These are phyloP conservation scores for Gallinago paraguaiae DNA, from an alignment of 2,113 vertebrate species.

Conservation along the genomic window DNA sequence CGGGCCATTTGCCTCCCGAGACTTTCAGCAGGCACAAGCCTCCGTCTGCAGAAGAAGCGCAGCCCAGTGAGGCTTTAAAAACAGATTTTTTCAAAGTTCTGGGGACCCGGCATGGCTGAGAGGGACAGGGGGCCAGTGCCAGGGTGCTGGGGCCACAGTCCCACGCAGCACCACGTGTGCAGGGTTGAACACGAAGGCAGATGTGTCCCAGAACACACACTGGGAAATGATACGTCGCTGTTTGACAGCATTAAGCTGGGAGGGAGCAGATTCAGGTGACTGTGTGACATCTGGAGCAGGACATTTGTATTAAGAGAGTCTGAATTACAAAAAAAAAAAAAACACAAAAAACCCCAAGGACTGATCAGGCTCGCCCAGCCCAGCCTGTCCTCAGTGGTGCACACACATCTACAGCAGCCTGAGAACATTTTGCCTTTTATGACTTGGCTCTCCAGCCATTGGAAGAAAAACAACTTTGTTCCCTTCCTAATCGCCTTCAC, in stretches of 20 bases:
- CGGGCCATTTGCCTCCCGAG: neutral
- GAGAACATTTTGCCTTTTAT: neutral
- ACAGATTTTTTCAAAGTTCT: neutral
- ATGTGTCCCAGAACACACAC: accelerated
- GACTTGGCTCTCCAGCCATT: neutral
- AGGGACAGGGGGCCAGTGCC: neutral
- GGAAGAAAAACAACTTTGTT: conserved; percentile 22
- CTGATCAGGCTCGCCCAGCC: neutral
- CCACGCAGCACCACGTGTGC: accelerated
- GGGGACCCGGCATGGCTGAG: accelerated
- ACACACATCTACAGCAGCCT: neutral
- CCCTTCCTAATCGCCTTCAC: conserved; percentile 8
- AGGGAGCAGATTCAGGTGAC: neutral
- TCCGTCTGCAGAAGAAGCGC: accelerated
- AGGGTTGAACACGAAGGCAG: neutral
- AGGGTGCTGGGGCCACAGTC: accelerated
- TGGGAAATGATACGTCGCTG: accelerated
- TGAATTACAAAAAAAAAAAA: neutral
- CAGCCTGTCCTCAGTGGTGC: accelerated
- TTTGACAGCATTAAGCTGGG: neutral
- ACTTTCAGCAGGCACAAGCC: neutral
- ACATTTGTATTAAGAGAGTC: neutral
- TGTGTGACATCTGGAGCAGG: neutral
- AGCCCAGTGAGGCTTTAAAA: neutral
- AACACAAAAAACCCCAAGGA: neutral